These are phyloP conservation scores for Cantharis nigra DNA, from an alignment of 2,888 invertebrate species.

Conservation along the genomic window DNA sequence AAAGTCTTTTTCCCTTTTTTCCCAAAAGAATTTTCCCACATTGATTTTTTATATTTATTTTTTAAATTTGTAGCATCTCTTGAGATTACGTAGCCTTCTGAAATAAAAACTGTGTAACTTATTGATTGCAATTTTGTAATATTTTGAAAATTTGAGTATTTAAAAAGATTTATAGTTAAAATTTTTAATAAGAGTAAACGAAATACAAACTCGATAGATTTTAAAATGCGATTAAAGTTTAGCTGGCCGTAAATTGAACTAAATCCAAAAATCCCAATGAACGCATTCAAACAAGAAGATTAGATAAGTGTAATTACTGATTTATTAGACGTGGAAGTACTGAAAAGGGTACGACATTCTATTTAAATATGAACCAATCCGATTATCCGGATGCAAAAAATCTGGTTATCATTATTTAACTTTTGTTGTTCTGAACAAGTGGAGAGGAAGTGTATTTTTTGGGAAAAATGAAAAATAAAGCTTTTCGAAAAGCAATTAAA, in stretches of 20 bases:
- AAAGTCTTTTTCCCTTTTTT: too few relatives aligned
- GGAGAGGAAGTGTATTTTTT: neutral
- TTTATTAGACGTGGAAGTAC: conserved; percentile 47
- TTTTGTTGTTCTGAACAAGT: neutral
- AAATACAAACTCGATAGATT: conserved; percentile 43
- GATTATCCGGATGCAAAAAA: conserved; percentile 34
- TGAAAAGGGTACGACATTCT: conserved; percentile 43
- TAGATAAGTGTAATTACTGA: conserved; percentile 55
- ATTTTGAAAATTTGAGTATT: neutral
- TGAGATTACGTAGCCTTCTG: too few relatives aligned
- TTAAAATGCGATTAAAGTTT: conserved; percentile 46
- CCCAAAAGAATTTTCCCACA: too few relatives aligned
- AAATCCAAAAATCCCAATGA: conserved; percentile 48
- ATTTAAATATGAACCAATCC: conserved; percentile 43
- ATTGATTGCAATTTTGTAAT: neutral
- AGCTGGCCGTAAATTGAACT: conserved; percentile 47
- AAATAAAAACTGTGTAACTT: too few relatives aligned
- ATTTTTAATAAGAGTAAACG: neutral
- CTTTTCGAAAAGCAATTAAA: neutral
- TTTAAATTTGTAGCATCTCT: too few relatives aligned
- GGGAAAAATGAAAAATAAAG: neutral
- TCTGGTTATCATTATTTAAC: conserved; percentile 24
- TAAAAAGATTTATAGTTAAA: neutral
- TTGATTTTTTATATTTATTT: too few relatives aligned
- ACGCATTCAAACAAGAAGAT: conserved; percentile 52